phyloP scores from a whole-genome alignment of 2,888 invertebrate genomes.

The Myathropa florea region DNA sequence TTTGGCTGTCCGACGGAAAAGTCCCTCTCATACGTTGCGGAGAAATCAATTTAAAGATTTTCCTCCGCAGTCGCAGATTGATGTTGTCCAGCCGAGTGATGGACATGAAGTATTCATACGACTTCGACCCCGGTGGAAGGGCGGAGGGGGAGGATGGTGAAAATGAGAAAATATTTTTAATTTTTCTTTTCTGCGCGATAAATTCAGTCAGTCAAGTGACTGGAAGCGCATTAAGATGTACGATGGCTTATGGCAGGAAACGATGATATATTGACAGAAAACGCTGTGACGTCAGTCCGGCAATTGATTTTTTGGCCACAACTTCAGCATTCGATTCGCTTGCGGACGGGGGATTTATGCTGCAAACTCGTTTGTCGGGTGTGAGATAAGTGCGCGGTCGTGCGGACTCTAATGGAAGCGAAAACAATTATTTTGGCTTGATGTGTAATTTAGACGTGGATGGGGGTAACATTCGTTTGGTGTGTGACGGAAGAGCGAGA shows the following conservation, averaged over 20 bases:
- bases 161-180: background rate
- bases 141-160: background rate
- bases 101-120: constrained; percentile 30
- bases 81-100: constrained; percentile 47
- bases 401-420: background rate
- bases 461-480: background rate
- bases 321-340: constrained; percentile 18
- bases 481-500: background rate
- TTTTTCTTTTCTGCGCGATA: background rate
- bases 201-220: background rate
- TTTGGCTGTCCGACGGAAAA: constrained; percentile 28
- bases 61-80: constrained; percentile 27
- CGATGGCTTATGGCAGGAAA: constrained; percentile 25
- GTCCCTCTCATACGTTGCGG: constrained; percentile 28
- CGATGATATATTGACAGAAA: background rate
- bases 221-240: background rate
- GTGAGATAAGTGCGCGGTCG: constrained; percentile 25
- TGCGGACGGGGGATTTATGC: constrained; percentile 19
- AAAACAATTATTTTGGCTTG: constrained; percentile 8
- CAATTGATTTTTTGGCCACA: constrained; percentile 15
- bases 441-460: background rate
- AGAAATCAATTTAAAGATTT: background rate
- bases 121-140: too few relatives aligned
- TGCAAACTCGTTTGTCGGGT: background rate
- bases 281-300: constrained; percentile 39